Evolutionary conservation across 2,797 vertebrate genomes (phyloP).

Genomic region (Esox lucius): DNA sequence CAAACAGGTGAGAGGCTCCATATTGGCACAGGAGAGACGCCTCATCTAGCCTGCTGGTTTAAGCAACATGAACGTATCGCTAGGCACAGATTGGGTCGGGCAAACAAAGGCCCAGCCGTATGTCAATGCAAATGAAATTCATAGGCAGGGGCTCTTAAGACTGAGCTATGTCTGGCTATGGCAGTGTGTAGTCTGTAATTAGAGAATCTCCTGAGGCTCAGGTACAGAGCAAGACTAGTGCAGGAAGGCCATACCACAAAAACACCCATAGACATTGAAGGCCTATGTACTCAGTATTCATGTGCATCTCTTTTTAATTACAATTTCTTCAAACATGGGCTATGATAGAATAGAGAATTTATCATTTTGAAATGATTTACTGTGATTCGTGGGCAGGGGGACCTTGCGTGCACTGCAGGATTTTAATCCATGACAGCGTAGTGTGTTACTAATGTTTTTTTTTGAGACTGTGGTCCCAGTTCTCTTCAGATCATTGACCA

Average conservation of each 20-base stretch:
- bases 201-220: conserved; percentile 22
- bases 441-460: no score
- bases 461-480: no score
- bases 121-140: conserved; percentile 61
- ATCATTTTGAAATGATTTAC: no score
- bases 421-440: no score
- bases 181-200: conserved; percentile 39
- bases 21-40: not conserved
- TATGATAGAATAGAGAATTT: no score
- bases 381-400: no score
- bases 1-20: conserved; percentile 4
- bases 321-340: no score
- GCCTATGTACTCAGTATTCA: no score
- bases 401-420: no score
- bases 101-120: conserved; percentile 21
- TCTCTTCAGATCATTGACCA: no score
- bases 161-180: conserved; percentile 24
- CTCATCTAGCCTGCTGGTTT: conserved; percentile 15
- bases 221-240: conserved; percentile 1
- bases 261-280: not conserved
- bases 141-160: conserved; percentile 28
- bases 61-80: conserved; percentile 18
- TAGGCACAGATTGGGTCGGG: conserved; percentile 4
- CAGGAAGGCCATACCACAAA: conserved; percentile 15
- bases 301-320: no score